Evolutionary conservation across 1,140 invertebrate genomes (phyloP).

Genomic region (Arctopsyche grandis): DNA sequence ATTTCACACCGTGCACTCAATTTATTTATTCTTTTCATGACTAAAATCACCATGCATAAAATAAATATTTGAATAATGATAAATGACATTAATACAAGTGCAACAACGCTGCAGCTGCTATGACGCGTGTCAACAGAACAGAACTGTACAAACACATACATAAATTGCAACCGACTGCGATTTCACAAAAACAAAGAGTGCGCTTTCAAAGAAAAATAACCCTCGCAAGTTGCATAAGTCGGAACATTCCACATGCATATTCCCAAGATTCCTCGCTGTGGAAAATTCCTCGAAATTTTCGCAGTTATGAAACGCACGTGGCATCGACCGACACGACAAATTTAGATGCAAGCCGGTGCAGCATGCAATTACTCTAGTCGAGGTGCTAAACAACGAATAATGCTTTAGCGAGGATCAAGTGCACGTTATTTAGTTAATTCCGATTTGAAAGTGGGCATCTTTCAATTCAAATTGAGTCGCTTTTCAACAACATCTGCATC

Average conservation of each 20-base stretch:
- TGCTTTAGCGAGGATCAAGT: no score
- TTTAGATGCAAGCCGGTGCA: conserved; percentile 12
- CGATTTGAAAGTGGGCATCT: no score
- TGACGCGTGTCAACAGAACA: neutral
- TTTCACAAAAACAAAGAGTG: neutral
- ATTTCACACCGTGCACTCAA: no score
- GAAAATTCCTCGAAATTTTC: neutral
- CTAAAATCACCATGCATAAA: no score
- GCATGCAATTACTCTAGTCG: neutral
- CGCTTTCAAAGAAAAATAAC: neutral
- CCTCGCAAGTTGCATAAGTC: neutral
- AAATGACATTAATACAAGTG: no score
- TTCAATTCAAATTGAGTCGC: no score
- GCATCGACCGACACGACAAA: conserved; percentile 21
- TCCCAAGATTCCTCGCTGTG: neutral
- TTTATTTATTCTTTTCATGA: no score
- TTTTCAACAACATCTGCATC: no score
- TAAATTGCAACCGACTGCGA: neutral
- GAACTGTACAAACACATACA: neutral
- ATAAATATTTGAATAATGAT: no score
- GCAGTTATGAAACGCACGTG: conserved; percentile 30
- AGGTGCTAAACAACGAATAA: no score
- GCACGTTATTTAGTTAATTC: no score
- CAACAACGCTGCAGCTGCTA: no score
- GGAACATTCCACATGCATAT: neutral